phyloP scores from a whole-genome alignment of 2,113 vertebrate species.

The Eudyptes chrysolophus region DNA sequence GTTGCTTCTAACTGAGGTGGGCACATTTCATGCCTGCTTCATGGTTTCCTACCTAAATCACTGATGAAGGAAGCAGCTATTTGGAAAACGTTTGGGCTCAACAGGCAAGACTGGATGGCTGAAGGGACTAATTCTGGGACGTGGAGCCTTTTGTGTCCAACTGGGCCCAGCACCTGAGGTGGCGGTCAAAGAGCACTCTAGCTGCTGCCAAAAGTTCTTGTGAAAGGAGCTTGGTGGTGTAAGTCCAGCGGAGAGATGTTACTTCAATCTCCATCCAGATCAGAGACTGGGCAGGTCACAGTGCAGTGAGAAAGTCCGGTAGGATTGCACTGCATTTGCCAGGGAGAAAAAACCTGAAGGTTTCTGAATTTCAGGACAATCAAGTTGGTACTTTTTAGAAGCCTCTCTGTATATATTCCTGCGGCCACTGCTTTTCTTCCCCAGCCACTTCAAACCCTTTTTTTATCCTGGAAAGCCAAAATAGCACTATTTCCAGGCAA shows the following conservation, averaged over 20 bases:
- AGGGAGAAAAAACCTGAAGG: neutral
- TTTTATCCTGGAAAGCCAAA: neutral
- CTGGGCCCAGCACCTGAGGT: neutral
- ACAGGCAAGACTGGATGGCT: neutral
- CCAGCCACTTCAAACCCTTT: neutral
- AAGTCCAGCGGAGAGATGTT: neutral
- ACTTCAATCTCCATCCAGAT: neutral
- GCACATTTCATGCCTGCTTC: neutral
- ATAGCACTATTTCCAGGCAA: neutral
- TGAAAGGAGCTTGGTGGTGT: neutral
- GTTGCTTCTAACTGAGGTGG: neutral
- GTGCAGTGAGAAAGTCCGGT: fast-evolving
- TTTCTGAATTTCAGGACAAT: neutral
- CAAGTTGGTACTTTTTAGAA: neutral
- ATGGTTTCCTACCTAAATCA: neutral
- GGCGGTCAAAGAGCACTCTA: neutral
- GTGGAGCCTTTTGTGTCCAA: neutral
- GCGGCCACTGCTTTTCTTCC: neutral
- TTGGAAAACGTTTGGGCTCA: neutral
- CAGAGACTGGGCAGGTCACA: neutral
- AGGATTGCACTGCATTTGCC: neutral
- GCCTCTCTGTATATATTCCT: neutral
- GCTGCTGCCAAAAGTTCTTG: neutral
- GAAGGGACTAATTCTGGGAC: neutral
- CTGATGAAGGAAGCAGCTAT: neutral